Evolutionary conservation across 2,797 vertebrate species (phyloP), one percentile per base, ranked within the genome.

Genomic region (Morelia viridis): DNA sequence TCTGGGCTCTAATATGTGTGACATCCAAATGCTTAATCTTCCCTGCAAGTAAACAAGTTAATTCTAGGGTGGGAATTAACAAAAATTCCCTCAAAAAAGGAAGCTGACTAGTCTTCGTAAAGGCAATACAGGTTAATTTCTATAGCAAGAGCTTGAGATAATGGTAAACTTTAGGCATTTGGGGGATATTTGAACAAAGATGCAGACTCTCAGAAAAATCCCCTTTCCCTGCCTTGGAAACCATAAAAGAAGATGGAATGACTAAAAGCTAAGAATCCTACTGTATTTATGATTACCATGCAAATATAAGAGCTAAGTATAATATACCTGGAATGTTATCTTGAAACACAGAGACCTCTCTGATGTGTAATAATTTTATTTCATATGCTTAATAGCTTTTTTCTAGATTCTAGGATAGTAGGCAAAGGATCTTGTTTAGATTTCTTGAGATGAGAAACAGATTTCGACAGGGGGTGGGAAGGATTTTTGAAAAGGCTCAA

Each of bases 41-140:
- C 0, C 24, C 50, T 94, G 93, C 93, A 92, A 90, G 94, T 71
- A 88, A 41, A 95, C 89, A 96, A 91, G 92, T 96, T 96, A 95
- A 96, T 96, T 96, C 96, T 92, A 91, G 35, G 22, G 12, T 26
- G 57, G 61, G 13, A 35, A 35, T 35, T 35, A 35, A 35, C 35
- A 35, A 35, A 35, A 35, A 35, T 35, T 35, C 35, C 31, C 26
- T 91, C 31, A 26, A 13, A n/a, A 68, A 4, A 13, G 5, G 62
- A 24, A 64, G 17, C 19, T 4, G 28, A 12, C 65, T n/a, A 53
- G 9, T n/a, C 64, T 12, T 11, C 28, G 64, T 68, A n/a, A 68
- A 12, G 28, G n/a, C 10, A n/a, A n/a, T n/a, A 12, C 50, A 53
- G 8, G 0, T 53, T 53, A 8, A 8, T 53, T 53, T 53, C 50